phyloP scores from a whole-genome alignment of 2,797 vertebrate species.

The Pelochelys cantorii region DNA sequence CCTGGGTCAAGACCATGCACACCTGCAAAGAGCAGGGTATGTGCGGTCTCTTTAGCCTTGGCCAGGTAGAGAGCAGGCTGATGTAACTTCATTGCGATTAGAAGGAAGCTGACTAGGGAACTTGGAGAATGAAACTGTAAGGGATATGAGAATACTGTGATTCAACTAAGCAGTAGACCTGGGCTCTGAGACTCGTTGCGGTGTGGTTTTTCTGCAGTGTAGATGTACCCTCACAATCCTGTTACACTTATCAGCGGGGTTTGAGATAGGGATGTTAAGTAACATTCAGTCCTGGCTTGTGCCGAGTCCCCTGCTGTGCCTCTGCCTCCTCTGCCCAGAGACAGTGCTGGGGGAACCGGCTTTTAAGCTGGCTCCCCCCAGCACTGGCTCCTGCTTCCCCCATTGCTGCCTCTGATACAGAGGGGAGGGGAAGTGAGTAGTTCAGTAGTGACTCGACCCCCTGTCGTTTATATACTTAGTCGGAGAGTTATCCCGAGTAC shows the following conservation, averaged over 20 bases:
- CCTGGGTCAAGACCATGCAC: neutral
- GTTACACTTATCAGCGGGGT: neutral
- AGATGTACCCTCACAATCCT: neutral
- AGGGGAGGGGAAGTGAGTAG: too few relatives aligned
- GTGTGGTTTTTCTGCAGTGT: neutral
- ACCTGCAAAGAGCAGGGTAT: neutral
- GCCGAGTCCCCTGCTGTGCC: too few relatives aligned
- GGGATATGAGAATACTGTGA: neutral
- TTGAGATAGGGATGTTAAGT: neutral
- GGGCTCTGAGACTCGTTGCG: neutral
- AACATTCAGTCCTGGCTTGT: too few relatives aligned
- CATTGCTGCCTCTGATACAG: too few relatives aligned
- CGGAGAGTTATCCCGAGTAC: neutral
- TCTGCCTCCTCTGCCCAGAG: too few relatives aligned
- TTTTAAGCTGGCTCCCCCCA: too few relatives aligned
- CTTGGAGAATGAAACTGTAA: neutral
- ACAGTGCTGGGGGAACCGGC: too few relatives aligned
- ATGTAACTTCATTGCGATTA: neutral
- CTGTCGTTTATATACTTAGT: too few relatives aligned
- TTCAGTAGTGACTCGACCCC: too few relatives aligned
- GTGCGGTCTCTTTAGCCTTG: neutral
- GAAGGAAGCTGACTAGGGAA: neutral
- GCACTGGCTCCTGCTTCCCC: too few relatives aligned
- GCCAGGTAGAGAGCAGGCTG: neutral
- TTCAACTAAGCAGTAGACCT: neutral